phyloP scores from a whole-genome alignment of 2,888 invertebrate genomes.

The Autographa gamma region DNA sequence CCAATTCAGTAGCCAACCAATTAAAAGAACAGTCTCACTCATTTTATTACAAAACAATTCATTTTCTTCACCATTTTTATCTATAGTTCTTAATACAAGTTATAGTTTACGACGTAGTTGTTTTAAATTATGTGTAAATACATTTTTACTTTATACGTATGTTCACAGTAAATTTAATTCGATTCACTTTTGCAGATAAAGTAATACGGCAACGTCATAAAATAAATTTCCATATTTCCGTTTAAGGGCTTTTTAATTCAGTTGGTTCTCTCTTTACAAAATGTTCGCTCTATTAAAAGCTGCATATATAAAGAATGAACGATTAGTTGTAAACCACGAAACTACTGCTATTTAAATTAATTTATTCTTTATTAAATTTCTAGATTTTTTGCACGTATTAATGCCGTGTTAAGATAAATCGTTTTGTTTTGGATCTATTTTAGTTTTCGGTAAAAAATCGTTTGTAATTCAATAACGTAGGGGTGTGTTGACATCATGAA shows the following conservation, averaged over 20 bases:
- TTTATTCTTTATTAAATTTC: neutral
- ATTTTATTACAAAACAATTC: constrained; percentile 14
- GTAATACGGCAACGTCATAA: constrained; percentile 8
- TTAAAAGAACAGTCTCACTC: constrained; percentile 14
- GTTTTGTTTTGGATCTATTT: neutral
- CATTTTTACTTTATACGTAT: constrained; percentile 9
- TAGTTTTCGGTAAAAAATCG: too few species aligned
- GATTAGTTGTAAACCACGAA: neutral
- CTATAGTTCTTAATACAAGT: neutral
- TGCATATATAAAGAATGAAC: neutral
- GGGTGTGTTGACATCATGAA: neutral
- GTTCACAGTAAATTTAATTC: constrained; percentile 8
- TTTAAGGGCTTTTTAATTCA: constrained; percentile 18
- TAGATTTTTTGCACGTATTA: neutral
- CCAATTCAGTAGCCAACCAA: constrained; percentile 30
- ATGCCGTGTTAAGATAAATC: neutral
- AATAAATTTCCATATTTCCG: constrained; percentile 28
- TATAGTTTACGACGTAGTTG: neutral
- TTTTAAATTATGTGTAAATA: neutral
- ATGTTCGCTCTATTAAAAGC: neutral
- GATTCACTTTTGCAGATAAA: constrained; percentile 3
- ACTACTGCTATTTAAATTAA: neutral
- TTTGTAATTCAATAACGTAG: too few species aligned
- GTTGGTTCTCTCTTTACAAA: neutral
- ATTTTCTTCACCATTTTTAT: neutral